These are phyloP conservation scores for Bryconaethiops microstoma DNA, from an alignment of 2,797 vertebrate species.

Conservation along the genomic window DNA sequence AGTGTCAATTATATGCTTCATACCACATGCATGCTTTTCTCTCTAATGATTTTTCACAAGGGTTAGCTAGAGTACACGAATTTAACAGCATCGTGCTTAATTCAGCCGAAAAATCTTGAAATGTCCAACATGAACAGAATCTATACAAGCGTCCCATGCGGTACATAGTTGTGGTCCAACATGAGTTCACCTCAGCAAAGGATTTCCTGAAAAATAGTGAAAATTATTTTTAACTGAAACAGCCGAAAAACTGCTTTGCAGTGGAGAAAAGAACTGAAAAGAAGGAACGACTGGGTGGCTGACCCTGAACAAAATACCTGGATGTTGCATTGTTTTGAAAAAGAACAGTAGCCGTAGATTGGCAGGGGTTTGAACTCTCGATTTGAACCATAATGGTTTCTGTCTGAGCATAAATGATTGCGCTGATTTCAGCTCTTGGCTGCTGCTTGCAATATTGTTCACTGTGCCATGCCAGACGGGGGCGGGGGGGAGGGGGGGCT, in stretches of 20 bases:
- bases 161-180: conserved; percentile 7
- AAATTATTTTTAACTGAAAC: neutral
- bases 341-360: neutral
- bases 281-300: neutral
- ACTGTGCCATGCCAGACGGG: neutral
- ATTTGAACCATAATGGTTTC: neutral
- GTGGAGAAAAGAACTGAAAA: neutral
- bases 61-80: neutral
- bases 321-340: neutral
- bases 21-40: neutral
- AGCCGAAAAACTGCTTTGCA: neutral
- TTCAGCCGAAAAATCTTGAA: neutral
- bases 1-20: neutral
- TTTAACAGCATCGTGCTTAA: neutral
- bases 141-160: neutral
- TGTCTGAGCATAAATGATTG: neutral
- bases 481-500: too few relatives aligned
- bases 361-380: neutral
- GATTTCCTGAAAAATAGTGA: neutral
- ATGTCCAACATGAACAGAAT: neutral
- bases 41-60: neutral
- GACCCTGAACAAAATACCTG: conserved; percentile 12
- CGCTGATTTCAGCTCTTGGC: conserved; percentile 18
- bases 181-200: neutral
- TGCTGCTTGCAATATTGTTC: conserved; percentile 5